A percentile compares a stretch with the other conserved stretches of the same genome.
These are phyloP conservation scores for Barnardius zonarius DNA, from an alignment of 2,113 vertebrate species.

Conservation along the genomic window DNA sequence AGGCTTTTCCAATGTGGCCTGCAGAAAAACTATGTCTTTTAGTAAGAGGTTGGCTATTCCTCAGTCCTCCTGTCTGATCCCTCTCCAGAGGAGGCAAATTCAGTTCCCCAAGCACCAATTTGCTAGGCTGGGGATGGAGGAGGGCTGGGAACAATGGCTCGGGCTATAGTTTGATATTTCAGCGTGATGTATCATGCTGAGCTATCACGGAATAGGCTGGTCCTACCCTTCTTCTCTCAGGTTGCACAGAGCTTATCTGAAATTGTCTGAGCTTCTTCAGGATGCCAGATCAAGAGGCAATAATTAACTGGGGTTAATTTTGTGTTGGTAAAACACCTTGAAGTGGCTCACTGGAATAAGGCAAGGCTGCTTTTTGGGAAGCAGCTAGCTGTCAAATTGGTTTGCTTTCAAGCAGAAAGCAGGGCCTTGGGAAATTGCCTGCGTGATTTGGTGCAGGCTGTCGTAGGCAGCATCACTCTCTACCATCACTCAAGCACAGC, in stretches of 20 bases:
- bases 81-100: not conserved
- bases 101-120: not conserved
- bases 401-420: not conserved
- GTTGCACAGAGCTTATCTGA: not conserved
- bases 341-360: not conserved
- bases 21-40: not conserved
- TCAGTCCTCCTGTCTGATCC: not conserved
- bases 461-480: not conserved
- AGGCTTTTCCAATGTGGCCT: not conserved
- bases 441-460: not conserved
- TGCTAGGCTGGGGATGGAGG: not conserved
- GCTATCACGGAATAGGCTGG: not conserved
- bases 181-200: not conserved
- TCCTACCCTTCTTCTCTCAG: not conserved
- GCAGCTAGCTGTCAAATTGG: not conserved
- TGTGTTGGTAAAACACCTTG: not conserved
- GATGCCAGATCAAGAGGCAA: not conserved
- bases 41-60: not conserved
- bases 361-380: not conserved
- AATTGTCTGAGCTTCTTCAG: not conserved
- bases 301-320: not conserved
- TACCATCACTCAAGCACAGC: not conserved
- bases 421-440: not conserved
- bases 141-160: not conserved
- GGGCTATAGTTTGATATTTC: not conserved